Conservation (phyloP, 2,797 vertebrate genomes). For the Urocyon cinereoargenteus region DNA sequence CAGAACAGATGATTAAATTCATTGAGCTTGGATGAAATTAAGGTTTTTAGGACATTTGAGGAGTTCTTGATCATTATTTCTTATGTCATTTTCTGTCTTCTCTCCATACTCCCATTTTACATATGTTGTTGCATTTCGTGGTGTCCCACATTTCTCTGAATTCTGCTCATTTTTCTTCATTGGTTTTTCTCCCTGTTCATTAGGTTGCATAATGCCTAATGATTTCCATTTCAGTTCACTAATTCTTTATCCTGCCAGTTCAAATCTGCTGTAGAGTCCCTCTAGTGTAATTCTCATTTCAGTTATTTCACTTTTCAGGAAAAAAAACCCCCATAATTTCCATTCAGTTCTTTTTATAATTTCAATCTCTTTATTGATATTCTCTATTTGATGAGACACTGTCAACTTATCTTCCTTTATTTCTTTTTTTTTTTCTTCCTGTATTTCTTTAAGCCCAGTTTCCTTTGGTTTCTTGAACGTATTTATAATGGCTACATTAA, state of each 20-base stretch:
- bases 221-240: background rate
- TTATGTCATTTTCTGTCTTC: background rate
- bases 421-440: too few relatives aligned
- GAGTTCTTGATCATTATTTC: background rate
- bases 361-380: background rate
- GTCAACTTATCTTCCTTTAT: background rate
- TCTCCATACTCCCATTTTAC: background rate
- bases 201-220: background rate
- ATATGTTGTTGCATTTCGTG: background rate
- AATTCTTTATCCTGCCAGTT: background rate
- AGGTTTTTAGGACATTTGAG: background rate
- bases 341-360: conserved; percentile 7
- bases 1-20: background rate
- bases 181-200: background rate
- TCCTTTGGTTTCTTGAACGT: background rate
- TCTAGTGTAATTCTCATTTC: conserved; percentile 13
- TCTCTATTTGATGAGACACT: background rate
- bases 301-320: background rate
- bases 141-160: background rate
- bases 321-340: background rate
- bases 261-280: background rate
- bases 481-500: background rate
- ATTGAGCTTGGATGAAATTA: background rate
- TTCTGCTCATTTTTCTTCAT: background rate
- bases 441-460: background rate